Percentiles rank a stretch among this genome's conserved stretches.
phyloP scores from a whole-genome alignment of 23 tunicate genomes.

The Styela clava region DNA sequence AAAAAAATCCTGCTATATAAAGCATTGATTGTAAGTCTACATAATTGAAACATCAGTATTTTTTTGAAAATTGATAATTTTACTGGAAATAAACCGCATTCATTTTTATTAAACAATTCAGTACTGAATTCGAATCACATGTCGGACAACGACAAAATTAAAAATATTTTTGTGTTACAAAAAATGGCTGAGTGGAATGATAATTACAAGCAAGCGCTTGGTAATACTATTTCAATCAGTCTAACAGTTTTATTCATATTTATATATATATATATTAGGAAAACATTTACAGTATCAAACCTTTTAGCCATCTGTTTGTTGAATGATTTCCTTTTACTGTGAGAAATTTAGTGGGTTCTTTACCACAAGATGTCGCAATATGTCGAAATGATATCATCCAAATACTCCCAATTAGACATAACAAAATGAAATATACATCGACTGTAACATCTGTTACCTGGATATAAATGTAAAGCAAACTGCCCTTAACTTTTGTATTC shows the following conservation, averaged over 20 bases:
- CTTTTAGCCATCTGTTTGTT: constrained; percentile 69
- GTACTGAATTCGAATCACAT: too few species aligned
- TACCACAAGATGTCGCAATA: constrained; percentile 47
- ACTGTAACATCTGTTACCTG: constrained; percentile 50
- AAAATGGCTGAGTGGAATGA: too few species aligned
- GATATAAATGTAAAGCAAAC: neutral
- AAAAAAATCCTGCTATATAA: too few species aligned
- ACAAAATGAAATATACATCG: constrained; percentile 40
- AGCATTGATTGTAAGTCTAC: too few species aligned
- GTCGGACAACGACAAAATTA: too few species aligned
- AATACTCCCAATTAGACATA: constrained; percentile 27
- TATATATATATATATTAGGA: neutral
- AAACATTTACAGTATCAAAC: constrained; percentile 28
- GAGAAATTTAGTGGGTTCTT: constrained; percentile 26
- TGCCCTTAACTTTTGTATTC: too few species aligned
- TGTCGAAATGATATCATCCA: constrained; percentile 49
- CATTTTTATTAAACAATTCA: too few species aligned
- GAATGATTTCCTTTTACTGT: constrained; percentile 49
- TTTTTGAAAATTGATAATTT: too few species aligned
- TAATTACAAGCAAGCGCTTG: neutral
- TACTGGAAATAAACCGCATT: too few species aligned
- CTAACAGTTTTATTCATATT: neutral
- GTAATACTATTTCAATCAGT: neutral
- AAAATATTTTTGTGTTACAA: too few species aligned
- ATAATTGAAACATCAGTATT: too few species aligned